A percentile compares a stretch with the other conserved stretches of the same genome.
These are phyloP conservation scores for Calameuta pallipes DNA, from an alignment of 2,888 invertebrate genomes.

Conservation along the genomic window DNA sequence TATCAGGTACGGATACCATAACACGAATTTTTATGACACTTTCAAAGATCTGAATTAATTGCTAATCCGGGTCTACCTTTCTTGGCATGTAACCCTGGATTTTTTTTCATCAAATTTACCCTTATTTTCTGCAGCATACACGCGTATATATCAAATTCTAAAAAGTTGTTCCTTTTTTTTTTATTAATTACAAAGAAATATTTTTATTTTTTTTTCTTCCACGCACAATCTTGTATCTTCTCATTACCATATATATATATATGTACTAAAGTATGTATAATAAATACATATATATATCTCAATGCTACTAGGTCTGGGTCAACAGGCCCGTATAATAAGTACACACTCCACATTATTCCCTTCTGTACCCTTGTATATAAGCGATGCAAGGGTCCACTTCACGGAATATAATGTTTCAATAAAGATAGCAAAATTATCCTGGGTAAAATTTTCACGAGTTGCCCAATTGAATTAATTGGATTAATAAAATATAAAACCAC, in stretches of 20 bases:
- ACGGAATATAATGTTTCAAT: background rate
- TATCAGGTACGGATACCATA: background rate
- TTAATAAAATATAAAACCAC: background rate
- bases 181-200: too few relatives aligned
- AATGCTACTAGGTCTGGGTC: conserved; percentile 6
- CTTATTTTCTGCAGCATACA: background rate
- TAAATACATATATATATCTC: background rate
- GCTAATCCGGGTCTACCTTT: background rate
- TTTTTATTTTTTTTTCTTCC: too few relatives aligned
- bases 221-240: too few relatives aligned
- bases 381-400: background rate
- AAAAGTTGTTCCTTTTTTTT: too few relatives aligned
- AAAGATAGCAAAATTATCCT: background rate
- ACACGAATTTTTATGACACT: background rate
- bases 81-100: background rate
- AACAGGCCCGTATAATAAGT: conserved; percentile 2
- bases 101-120: background rate
- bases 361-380: background rate
- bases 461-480: background rate
- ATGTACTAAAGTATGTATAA: too few relatives aligned
- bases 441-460: background rate
- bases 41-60: background rate
- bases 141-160: background rate
- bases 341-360: background rate
- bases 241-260: too few relatives aligned